Base-by-base conservation (phyloP, 1,140 invertebrate genomes). In the Diploscapter pachys region DNA sequence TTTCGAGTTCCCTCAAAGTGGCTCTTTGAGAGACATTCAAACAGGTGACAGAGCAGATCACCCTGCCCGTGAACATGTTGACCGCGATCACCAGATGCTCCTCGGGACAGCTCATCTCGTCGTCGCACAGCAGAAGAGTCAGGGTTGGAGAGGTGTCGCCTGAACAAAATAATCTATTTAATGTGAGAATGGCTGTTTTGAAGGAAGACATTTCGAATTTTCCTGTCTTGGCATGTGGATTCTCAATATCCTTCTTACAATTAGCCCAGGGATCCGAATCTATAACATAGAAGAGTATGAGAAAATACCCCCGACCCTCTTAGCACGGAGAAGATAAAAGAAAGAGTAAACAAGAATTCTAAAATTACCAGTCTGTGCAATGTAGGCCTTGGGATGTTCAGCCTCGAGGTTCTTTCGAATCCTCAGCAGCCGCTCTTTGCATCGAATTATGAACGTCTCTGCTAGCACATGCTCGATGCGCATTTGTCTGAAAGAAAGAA, bases 381-480 rank as follows among this genome's bases (percentile, higher is more conserved):
- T 61, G 53, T 48, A 63, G 49, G 56, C 62, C 53, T 67, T 67
- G 57, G 89, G n/a, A 88, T 75, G 72, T 68, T 74, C 88, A 85
- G 91, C 89, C 75, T 88, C 82, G 53, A 93, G 83, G 82, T 93
- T 91, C 75, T 92, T 90, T 86, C 92, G 92, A n/a, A 96, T 89
- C 83, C 95, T 92, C 54, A 89, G 89, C 4, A 96, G 88, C 31
- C 93, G 88, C 78, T 91, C 91, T 68, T 91, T 89, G 0, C 93
- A 94, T 73, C 96, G 89, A 51, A 96, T 91, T 86, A 97, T 95
- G 82, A 98, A 95, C 0, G 95, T 98, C 82, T 96, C 93, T n/a
- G 96, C 93, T n/a, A 98, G 88, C 63, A 98, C 88, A 63, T 93
- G 91, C 88, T 97, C 94, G 90, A 98, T 93, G 2, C 94, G 96